Evolutionary conservation across 2,797 vertebrate species (phyloP).

Genomic region (Somateria mollissima): DNA sequence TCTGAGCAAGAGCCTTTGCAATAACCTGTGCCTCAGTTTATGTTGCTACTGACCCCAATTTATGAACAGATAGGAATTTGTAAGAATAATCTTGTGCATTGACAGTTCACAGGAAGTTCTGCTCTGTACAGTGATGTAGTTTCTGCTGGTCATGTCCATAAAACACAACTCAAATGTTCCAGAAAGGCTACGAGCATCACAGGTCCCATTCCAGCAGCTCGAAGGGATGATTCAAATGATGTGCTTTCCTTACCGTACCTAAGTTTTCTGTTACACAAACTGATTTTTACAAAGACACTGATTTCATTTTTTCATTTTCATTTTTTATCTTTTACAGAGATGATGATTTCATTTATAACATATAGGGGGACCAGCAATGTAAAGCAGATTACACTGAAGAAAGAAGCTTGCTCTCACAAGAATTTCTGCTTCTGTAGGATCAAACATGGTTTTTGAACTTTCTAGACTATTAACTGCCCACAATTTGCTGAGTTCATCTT

Average conservation of each 20-base stretch:
- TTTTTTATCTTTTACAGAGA: not conserved
- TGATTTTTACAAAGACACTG: not conserved
- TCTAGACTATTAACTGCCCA: not conserved
- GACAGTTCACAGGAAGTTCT: not conserved
- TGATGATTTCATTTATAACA: not conserved
- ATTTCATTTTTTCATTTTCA: not conserved
- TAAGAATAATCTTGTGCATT: fast-evolving
- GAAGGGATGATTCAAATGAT: not conserved
- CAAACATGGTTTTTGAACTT: not conserved
- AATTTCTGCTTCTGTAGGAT: not conserved
- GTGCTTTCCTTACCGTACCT: not conserved
- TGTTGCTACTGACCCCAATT: not conserved
- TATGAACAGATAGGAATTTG: not conserved
- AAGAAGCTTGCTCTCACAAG: not conserved
- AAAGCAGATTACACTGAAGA: not conserved
- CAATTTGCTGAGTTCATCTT: not conserved
- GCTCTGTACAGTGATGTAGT: fast-evolving
- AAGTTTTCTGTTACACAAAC: not conserved
- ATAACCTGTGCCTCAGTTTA: not conserved
- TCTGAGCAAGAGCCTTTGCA: not conserved
- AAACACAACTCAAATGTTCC: not conserved
- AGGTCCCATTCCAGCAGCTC: not conserved
- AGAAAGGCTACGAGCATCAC: not conserved
- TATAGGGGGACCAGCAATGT: not conserved
- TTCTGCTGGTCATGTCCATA: not conserved